A percentile compares a stretch with the other conserved stretches of the same genome.
These are phyloP conservation scores for Micromys minutus DNA, from an alignment of 2,113 vertebrate species.

Conservation along the genomic window DNA sequence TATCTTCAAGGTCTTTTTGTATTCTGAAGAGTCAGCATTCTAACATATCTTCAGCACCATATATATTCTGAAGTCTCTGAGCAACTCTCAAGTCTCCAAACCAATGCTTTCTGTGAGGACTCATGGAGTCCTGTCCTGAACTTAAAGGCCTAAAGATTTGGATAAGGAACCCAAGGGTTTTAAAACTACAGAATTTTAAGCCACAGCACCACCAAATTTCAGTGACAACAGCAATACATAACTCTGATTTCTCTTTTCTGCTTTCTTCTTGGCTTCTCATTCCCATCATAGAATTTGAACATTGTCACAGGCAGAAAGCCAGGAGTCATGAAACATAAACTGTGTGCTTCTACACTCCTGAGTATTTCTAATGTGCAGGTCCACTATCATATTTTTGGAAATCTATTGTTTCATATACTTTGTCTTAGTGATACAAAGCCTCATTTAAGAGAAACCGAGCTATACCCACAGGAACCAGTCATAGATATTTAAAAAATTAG, in stretches of 20 bases:
- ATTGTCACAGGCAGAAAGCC: conserved; percentile 11
- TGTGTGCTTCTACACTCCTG: neutral
- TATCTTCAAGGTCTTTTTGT: conserved; percentile 13
- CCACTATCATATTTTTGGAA: conserved; percentile 30
- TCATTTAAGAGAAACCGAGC: conserved; percentile 34
- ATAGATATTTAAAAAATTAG: conserved; percentile 51
- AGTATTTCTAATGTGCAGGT: neutral
- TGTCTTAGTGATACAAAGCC: neutral
- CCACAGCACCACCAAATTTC: neutral
- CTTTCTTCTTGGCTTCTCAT: neutral
- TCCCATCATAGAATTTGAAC: neutral
- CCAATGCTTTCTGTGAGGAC: neutral
- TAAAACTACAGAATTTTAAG: neutral
- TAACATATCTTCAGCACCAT: neutral
- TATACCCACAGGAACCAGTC: neutral
- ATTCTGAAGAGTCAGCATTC: neutral
- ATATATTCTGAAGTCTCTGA: conserved; percentile 21
- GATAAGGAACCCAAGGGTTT: neutral
- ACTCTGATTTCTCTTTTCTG: neutral
- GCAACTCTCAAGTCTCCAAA: neutral
- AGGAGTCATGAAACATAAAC: neutral
- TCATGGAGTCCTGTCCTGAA: neutral
- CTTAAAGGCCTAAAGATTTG: neutral
- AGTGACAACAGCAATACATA: neutral
- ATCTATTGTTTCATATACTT: conserved; percentile 2